Conservation (phyloP, 2,797 vertebrate species). For the Sebastes vulpes region DNA sequence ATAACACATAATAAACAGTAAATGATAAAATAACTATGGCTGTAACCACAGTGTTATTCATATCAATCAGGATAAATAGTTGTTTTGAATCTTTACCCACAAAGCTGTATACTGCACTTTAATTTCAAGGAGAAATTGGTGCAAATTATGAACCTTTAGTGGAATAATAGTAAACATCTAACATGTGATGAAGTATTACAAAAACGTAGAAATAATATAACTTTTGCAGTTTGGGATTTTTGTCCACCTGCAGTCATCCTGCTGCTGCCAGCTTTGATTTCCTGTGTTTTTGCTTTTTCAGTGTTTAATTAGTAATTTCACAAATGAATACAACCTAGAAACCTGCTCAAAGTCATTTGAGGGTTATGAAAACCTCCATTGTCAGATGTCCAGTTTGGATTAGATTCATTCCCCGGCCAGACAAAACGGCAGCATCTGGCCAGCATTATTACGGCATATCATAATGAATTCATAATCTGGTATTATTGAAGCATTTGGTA, state of each 20-base stretch:
- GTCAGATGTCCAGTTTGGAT: conserved; percentile 78
- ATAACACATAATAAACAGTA: too few species aligned
- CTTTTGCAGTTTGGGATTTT: neutral
- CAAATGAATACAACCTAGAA: conserved; percentile 45
- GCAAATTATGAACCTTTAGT: neutral
- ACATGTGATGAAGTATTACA: neutral
- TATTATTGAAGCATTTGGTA: conserved; percentile 79
- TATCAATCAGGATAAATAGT: neutral
- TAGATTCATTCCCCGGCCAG: conserved; percentile 61
- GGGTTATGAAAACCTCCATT: conserved; percentile 66
- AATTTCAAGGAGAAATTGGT: neutral
- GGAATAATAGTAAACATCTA: neutral
- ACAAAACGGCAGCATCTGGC: conserved; percentile 80
- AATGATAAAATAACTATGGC: too few species aligned
- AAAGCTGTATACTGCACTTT: too few species aligned
- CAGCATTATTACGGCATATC: conserved; percentile 76
- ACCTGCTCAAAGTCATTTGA: conserved; percentile 63
- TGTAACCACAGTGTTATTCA: neutral
- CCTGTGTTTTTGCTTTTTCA: neutral
- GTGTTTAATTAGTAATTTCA: conserved; percentile 30
- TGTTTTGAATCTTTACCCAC: neutral
- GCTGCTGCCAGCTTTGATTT: conserved; percentile 23
- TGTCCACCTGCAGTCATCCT: neutral
- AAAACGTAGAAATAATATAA: neutral
- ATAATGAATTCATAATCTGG: conserved; percentile 83